Evolutionary conservation across 2,113 vertebrate genomes (phyloP), one percentile per base, ranked within the genome.

Genomic region (Psittacara wagleri): DNA sequence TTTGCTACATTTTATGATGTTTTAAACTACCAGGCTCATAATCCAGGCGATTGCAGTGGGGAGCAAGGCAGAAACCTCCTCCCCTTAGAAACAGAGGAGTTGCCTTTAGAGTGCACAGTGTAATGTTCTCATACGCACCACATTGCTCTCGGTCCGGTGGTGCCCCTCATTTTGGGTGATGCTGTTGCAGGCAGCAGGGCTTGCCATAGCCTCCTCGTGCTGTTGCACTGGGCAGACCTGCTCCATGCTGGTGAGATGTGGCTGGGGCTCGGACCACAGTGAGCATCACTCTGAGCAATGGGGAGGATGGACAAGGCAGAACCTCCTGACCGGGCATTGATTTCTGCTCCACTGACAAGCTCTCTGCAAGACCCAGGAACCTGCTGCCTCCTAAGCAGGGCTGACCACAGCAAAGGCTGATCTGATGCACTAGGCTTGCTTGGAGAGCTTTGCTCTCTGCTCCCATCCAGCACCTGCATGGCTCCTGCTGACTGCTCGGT

Each of bases 201-300:
- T 87, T 82, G 78, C 57, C 9, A 1, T 66, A 75, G 49, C 33
- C 14, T 91, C 31, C 35, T n/a, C 35, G 20, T 0, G 0, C 59
- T 20, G 5, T 64, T 39, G 44, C 77, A 76, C 10, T 3, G 5
- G 64, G 83, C 66, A 84, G 54, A 62, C 5, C 37, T 8, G 10
- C 62, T 92, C 49, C 23, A 0, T 15, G 44, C 70, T 49, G 75
- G 46, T 1, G 1, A 86, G 78, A 75, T 79, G 0, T 0, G 3
- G 41, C 61, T 20, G 0, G 3, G 41, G 52, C 79, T 17, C 3
- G 31, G 94, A 52, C 35, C 0, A 0, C 62, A 28, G 37, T 2
- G 1, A 73, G 31, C 0, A 0, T 64, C 73, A 72, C 44, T 44
- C 35, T 83, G 2, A 3, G 1, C 1, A 0, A 46, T 1, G 2